These are phyloP conservation scores for Trisateles emortualis DNA, from an alignment of 2,888 invertebrate genomes.

Conservation along the genomic window DNA sequence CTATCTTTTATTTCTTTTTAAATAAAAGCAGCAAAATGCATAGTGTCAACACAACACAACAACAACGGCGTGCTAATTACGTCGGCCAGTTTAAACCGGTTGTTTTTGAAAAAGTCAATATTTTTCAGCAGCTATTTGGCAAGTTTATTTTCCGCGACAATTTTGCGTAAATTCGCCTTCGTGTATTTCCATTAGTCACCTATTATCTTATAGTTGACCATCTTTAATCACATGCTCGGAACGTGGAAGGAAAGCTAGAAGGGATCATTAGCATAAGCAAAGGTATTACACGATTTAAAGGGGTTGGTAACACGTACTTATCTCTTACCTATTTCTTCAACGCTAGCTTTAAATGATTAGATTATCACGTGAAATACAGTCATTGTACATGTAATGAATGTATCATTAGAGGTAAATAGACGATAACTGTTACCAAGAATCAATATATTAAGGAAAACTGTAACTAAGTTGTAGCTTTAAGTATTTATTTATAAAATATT, in stretches of 20 bases:
- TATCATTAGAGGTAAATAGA: neutral
- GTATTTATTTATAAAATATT: neutral
- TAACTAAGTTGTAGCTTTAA: neutral
- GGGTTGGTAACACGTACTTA: slow-evolving; percentile 40
- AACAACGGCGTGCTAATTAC: neutral
- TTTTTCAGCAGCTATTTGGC: neutral
- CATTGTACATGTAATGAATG: neutral
- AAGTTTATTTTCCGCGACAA: neutral
- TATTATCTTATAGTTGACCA: slow-evolving; percentile 4
- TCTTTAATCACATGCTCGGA: neutral
- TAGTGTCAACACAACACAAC: slow-evolving; percentile 1
- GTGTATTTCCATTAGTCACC: neutral
- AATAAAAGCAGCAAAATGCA: neutral
- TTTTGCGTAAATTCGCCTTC: neutral
- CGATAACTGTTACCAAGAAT: neutral
- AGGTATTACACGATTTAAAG: slow-evolving; percentile 48
- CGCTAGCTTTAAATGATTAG: slow-evolving; percentile 24
- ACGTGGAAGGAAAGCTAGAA: slow-evolving; percentile 13
- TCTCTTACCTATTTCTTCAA: slow-evolving; percentile 28
- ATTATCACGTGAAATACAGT: slow-evolving; percentile 21
- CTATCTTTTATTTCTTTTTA: neutral
- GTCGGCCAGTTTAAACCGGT: neutral
- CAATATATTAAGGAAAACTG: neutral
- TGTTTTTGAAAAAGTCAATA: neutral
- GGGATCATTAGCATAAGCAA: slow-evolving; percentile 44